Evolutionary conservation across 2,888 invertebrate genomes (phyloP), one percentile per base, ranked within the genome.

Genomic region (Panopea generosa): DNA sequence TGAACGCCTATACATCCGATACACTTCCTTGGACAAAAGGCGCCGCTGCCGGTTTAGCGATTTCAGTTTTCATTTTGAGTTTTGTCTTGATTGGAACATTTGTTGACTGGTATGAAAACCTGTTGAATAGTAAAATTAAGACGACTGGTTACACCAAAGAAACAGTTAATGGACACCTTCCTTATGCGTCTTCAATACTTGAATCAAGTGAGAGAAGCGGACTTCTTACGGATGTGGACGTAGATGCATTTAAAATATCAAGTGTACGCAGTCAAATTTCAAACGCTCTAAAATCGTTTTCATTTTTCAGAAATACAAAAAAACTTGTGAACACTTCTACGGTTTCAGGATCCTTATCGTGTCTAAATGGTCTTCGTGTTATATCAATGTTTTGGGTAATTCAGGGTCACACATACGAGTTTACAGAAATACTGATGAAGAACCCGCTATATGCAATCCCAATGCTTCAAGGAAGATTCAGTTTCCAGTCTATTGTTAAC

Each of bases 321-420:
- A 86, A 84, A 53, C 59, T 86, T 6, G n/a, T 85, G 29, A 66
- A 73, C 50, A 82, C 82, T 0, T 40, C 66, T 2, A 82, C 85
- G 47, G 71, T 84, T 1, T 49, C 59, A 18, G 77, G 83, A 18
- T 73, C 79, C 6, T 70, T 96, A 81, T 94, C 94, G 49, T 95
- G 96, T 87, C 94, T 96, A 72, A 95, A 96, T 83, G 95, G 96
- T 7, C 93, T 96, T 29, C 94, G 96, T 82, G 94, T 90, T 14
- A 26, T 89, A 24, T 85, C 85, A 50, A 86, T 89, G 84, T 82
- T 75, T 45, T 90, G 90, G 89, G 87, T 90, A 20, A 88, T 90
- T n/a, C 84, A 87, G 27, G 88, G 90, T n/a, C 89, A 90, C 60
- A 84, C 85, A 2, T 85, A 74, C 38, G 60, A 20, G 20, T 79